phyloP scores from a whole-genome alignment of 2,113 vertebrate genomes.

The Tautogolabrus adspersus region DNA sequence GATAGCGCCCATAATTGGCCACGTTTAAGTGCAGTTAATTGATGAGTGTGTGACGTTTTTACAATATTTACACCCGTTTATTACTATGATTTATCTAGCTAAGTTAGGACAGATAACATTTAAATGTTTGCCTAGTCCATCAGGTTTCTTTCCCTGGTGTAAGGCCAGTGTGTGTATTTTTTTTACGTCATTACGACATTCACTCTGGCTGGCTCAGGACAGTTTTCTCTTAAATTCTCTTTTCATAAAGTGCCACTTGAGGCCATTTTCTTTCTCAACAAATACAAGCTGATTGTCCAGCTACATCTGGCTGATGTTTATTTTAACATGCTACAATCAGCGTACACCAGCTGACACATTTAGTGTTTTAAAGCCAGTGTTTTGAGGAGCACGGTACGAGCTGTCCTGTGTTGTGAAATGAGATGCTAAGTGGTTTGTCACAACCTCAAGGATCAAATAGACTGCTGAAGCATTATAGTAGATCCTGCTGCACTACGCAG shows the following conservation, averaged over 20 bases:
- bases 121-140: slow-evolving; percentile 2
- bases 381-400: neutral
- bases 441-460: neutral
- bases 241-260: slow-evolving; percentile 25
- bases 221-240: neutral
- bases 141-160: neutral
- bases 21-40: slow-evolving; percentile 16
- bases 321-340: neutral
- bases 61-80: neutral
- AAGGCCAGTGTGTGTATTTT: neutral
- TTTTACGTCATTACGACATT: neutral
- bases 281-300: slow-evolving; percentile 1
- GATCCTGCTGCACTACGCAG: slow-evolving; percentile 1
- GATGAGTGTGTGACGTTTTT: slow-evolving; percentile 16
- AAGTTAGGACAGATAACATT: neutral
- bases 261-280: slow-evolving; percentile 16
- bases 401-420: slow-evolving; percentile 24
- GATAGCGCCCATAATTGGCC: slow-evolving; percentile 24
- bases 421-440: slow-evolving; percentile 28
- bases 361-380: neutral
- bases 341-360: slow-evolving; percentile 1
- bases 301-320: slow-evolving; percentile 1
- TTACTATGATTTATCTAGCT: slow-evolving; percentile 6
- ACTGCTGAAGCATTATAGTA: neutral
- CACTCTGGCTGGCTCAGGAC: neutral